Conservation (phyloP, 2,113 vertebrate genomes). For the Polyodon spathula region DNA sequence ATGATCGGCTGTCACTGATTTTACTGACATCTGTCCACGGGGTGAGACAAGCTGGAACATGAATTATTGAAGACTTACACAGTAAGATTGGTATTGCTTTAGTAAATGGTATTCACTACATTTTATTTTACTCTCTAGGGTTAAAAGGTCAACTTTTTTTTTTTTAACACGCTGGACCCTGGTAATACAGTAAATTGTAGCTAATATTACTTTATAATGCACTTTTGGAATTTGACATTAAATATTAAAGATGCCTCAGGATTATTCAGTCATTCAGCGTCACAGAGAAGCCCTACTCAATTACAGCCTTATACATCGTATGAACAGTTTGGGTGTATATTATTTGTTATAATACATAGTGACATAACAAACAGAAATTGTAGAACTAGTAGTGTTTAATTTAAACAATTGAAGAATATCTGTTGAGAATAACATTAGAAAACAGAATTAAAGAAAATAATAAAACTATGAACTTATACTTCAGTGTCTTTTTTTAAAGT, state of each 20-base stretch:
- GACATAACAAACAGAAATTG: too few relatives aligned
- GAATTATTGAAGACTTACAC: conserved; percentile 69
- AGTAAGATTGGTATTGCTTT: conserved; percentile 56
- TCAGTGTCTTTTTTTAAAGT: too few relatives aligned
- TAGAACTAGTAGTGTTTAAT: too few relatives aligned
- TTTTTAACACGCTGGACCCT: not conserved
- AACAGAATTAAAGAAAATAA: too few relatives aligned
- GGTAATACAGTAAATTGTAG: not conserved
- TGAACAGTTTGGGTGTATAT: too few relatives aligned
- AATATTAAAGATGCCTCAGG: not conserved
- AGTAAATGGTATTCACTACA: not conserved
- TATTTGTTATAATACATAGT: too few relatives aligned
- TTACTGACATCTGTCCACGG: conserved; percentile 83
- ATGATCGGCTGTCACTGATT: conserved; percentile 83
- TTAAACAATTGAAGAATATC: too few relatives aligned
- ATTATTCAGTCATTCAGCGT: too few relatives aligned
- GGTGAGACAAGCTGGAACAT: conserved; percentile 73
- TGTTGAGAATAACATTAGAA: too few relatives aligned
- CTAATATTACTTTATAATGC: not conserved
- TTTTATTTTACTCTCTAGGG: not conserved
- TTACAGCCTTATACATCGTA: too few relatives aligned
- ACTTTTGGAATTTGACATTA: not conserved
- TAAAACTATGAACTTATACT: too few relatives aligned
- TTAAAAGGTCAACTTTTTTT: not conserved
- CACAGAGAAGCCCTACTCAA: too few relatives aligned